Evolutionary conservation across 2,888 invertebrate species (phyloP).

Genomic region (Oxytorus armatus): DNA sequence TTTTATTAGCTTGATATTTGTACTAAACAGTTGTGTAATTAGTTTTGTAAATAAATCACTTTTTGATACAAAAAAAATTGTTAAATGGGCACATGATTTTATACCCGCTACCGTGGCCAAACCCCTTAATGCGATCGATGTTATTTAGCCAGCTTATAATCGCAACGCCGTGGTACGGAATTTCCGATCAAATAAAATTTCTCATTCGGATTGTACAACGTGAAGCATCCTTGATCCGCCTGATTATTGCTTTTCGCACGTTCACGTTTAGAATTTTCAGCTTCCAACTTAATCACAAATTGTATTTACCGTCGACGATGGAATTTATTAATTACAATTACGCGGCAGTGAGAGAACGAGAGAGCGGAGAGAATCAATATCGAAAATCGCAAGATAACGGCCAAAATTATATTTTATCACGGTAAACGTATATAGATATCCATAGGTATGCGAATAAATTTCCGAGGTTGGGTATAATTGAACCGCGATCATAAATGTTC

Average conservation of each 20-base stretch:
- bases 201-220: no score
- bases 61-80: no score
- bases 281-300: slow-evolving; percentile 5
- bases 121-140: no score
- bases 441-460: slow-evolving; percentile 1
- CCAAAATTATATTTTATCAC: slow-evolving; percentile 21
- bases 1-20: no score
- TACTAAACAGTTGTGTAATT: no score
- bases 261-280: background rate
- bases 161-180: no score
- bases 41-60: no score
- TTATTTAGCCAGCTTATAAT: no score
- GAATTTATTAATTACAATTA: slow-evolving; percentile 21
- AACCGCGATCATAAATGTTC: slow-evolving; percentile 59
- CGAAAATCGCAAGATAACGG: slow-evolving; percentile 6
- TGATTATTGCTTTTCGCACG: slow-evolving; percentile 19
- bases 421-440: background rate
- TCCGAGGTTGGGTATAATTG: slow-evolving; percentile 58
- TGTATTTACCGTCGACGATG: background rate
- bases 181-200: no score
- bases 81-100: no score
- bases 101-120: no score
- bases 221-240: slow-evolving; percentile 2
- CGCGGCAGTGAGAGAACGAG: background rate
- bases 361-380: slow-evolving; percentile 4